Conservation (phyloP, 2,797 vertebrate genomes). For the Poecilia gillii region DNA sequence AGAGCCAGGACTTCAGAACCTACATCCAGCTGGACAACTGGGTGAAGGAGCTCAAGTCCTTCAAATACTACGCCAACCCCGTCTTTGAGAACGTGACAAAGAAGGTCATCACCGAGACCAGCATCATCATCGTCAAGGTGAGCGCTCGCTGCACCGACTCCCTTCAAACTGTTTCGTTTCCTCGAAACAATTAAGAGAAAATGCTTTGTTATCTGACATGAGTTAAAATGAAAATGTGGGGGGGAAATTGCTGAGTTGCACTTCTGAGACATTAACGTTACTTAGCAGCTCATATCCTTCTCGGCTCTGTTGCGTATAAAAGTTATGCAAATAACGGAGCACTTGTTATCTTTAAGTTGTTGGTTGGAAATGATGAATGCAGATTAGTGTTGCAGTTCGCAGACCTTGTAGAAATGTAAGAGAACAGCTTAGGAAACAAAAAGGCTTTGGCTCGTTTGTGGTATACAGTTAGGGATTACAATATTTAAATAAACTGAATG, state of each 20-base stretch:
- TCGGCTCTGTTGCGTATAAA: slow-evolving; percentile 5
- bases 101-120: slow-evolving; percentile 85
- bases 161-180: neutral
- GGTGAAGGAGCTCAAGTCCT: slow-evolving; percentile 80
- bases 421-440: neutral
- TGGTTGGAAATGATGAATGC: slow-evolving; percentile 22
- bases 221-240: slow-evolving; percentile 21
- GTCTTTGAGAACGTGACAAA: slow-evolving; percentile 86
- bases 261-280: slow-evolving; percentile 6
- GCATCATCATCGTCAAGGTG: slow-evolving; percentile 83
- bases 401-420: slow-evolving; percentile 8
- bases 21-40: slow-evolving; percentile 88
- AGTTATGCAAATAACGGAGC: slow-evolving; percentile 16
- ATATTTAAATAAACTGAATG: neutral
- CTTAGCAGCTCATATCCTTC: slow-evolving; percentile 21
- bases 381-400: slow-evolving; percentile 11
- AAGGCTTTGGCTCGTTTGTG: neutral
- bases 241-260: slow-evolving; percentile 27
- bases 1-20: slow-evolving; percentile 80
- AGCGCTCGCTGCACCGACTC: slow-evolving; percentile 15
- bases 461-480: neutral
- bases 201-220: slow-evolving; percentile 36
- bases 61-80: slow-evolving; percentile 89
- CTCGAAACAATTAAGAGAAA: slow-evolving; percentile 45
- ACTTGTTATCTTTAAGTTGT: slow-evolving; percentile 35